Evolutionary conservation across 1,140 invertebrate species (phyloP), one percentile per base, ranked within the genome.

Genomic region (Trichogramma pretiosum): DNA sequence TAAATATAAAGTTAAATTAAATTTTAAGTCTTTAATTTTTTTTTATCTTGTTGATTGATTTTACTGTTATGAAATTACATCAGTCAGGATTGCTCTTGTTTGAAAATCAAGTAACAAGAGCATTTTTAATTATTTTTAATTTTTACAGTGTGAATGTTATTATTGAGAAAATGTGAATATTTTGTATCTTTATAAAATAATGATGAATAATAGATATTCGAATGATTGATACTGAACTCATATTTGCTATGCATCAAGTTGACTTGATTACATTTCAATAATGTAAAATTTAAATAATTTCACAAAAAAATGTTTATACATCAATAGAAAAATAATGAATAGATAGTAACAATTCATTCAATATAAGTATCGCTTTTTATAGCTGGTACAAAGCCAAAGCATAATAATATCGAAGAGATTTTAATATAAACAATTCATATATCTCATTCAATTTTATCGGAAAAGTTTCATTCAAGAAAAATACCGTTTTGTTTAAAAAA

Each of bases 161-260:
- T 11, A 33, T 14, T 17, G 26, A 24, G 41, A 23, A 14, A 11
- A 41, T 32, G 17, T 34, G 39, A 41, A 46, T 40, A 37, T 26
- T 30, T 28, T 41, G 39, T 10, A 41, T 22, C 26, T 42, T 43
- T 3, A 39, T 44, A 13, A 11, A n/a, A 35, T 35, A 35, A 51
- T 44, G 33, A 36, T 47, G 39, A 36, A 47, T 37, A n/a, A n/a
- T n/a, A n/a, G n/a, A n/a, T 52, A 47, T 48, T 44, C 21, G 40
- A 26, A 53, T 46, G 28, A 41, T 34, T 46, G 26, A 41, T 45
- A 28, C 38, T 16, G 8, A 22, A 46, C 13, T 41, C 30, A 30
- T 32, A 36, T 35, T 36, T 13, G 23, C 40, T 41, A 21, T 42
- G 18, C 24, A 46, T 46, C 22, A 32, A 33, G n/a, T 42, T 30